These are phyloP conservation scores for Agraylea sexmaculata DNA, from an alignment of 1,140 invertebrate species.

Conservation along the genomic window DNA sequence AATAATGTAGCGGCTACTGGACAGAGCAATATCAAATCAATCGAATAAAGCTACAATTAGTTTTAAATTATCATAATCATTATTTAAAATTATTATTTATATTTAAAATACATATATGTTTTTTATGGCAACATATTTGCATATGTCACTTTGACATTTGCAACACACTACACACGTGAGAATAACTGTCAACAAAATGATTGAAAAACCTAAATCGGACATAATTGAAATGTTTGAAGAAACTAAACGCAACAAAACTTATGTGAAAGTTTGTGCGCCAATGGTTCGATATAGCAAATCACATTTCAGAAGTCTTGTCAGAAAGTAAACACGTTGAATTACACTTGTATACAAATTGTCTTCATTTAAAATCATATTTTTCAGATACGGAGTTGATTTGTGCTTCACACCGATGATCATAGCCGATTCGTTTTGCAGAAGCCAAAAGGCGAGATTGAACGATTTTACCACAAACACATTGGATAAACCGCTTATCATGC, in stretches of 20 bases:
- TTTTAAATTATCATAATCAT: too few relatives aligned
- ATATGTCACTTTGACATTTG: too few relatives aligned
- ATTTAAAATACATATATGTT: too few relatives aligned
- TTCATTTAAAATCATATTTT: slow-evolving; percentile 20
- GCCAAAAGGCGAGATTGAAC: slow-evolving; percentile 71
- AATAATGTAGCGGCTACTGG: too few relatives aligned
- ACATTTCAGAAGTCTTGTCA: slow-evolving; percentile 71
- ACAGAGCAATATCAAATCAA: too few relatives aligned
- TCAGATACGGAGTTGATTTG: slow-evolving; percentile 72
- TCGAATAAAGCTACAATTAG: too few relatives aligned
- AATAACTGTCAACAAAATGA: slow-evolving; percentile 4
- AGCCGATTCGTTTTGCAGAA: slow-evolving; percentile 84
- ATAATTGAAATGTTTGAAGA: slow-evolving; percentile 50
- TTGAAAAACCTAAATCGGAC: slow-evolving; percentile 32
- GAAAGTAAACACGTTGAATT: slow-evolving; percentile 34
- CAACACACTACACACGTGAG: too few relatives aligned
- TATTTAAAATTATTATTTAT: too few relatives aligned
- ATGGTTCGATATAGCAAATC: slow-evolving; percentile 95
- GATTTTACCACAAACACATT: slow-evolving; percentile 75
- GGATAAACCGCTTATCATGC: slow-evolving; percentile 80
- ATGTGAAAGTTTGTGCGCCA: slow-evolving; percentile 78
- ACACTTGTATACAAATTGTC: neutral
- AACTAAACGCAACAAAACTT: slow-evolving; percentile 38
- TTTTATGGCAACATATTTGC: too few relatives aligned
- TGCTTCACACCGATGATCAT: slow-evolving; percentile 95